Evolutionary conservation across 1,140 invertebrate genomes (phyloP).

Genomic region (Venturia canescens): DNA sequence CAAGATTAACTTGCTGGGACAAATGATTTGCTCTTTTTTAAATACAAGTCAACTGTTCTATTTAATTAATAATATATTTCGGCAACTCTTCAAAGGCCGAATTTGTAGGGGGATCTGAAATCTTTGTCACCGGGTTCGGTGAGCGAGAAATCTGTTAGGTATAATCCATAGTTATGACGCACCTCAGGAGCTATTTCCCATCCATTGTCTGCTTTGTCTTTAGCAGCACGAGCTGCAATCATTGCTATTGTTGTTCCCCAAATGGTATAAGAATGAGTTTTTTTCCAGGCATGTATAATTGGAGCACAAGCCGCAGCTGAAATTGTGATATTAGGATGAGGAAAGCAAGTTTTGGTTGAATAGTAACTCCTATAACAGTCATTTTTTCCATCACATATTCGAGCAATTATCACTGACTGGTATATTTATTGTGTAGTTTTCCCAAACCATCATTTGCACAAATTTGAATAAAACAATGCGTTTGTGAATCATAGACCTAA

Average conservation of each 20-base stretch:
- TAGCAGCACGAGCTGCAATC: slow-evolving; percentile 78
- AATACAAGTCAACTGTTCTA: background rate
- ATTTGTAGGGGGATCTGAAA: slow-evolving; percentile 11
- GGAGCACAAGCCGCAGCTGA: slow-evolving; percentile 52
- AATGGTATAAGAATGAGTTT: slow-evolving; percentile 58
- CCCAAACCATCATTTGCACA: no score
- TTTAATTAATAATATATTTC: background rate
- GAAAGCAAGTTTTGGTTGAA: no score
- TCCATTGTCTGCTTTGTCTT: slow-evolving; percentile 76
- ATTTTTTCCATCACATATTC: no score
- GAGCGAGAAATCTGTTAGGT: slow-evolving; percentile 32
- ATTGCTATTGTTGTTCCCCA: slow-evolving; percentile 68
- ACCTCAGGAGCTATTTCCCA: slow-evolving; percentile 77
- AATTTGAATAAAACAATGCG: no score
- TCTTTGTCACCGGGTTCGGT: slow-evolving; percentile 39
- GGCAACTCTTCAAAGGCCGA: background rate
- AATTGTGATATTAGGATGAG: background rate
- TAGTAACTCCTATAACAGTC: no score
- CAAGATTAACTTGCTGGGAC: background rate
- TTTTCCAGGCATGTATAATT: slow-evolving; percentile 58
- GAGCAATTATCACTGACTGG: no score
- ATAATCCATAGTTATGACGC: slow-evolving; percentile 47
- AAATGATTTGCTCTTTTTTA: background rate
- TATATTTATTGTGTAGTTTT: no score
- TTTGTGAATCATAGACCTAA: no score